These are phyloP conservation scores for Drosophila melanica DNA, from an alignment of 1,140 invertebrate genomes.

Conservation along the genomic window DNA sequence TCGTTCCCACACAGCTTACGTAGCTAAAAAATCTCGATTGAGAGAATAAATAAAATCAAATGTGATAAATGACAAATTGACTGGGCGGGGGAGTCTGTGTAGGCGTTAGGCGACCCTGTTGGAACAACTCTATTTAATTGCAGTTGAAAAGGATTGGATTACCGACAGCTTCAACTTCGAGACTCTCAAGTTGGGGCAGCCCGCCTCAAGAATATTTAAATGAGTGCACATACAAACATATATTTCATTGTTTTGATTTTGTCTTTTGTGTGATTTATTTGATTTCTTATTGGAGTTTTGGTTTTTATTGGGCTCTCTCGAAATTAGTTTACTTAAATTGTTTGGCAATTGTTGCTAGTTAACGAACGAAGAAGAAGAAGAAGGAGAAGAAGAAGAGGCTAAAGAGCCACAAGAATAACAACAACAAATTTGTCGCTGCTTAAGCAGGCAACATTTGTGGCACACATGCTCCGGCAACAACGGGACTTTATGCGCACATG, in stretches of 20 bases:
- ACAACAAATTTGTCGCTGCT: constrained; percentile 56
- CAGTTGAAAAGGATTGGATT: constrained; percentile 60
- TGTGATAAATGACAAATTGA: constrained; percentile 32
- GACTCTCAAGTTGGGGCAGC: background rate
- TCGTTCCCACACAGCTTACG: background rate
- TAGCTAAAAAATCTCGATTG: background rate
- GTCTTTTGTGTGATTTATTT: constrained; percentile 51
- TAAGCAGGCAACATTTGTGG: constrained; percentile 67
- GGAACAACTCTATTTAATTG: constrained; percentile 56
- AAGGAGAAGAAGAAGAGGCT: constrained; percentile 5
- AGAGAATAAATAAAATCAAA: constrained; percentile 15
- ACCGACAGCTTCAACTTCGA: constrained; percentile 19
- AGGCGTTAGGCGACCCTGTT: background rate
- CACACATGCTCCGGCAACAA: constrained; percentile 55
- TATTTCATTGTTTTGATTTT: constrained; percentile 61
- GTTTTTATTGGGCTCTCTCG: constrained; percentile 54
- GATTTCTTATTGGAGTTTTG: constrained; percentile 39
- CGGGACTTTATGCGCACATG: constrained; percentile 31
- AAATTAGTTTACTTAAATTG: constrained; percentile 67
- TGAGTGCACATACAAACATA: constrained; percentile 17
- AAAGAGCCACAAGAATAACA: constrained; percentile 22
- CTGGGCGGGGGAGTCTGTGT: background rate
- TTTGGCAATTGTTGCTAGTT: constrained; percentile 50
- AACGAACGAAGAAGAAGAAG: constrained; percentile 29
- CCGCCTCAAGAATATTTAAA: constrained; percentile 17